These are phyloP conservation scores for Lepeophtheirus salmonis DNA, from an alignment of 1,140 invertebrate species.

Conservation along the genomic window DNA sequence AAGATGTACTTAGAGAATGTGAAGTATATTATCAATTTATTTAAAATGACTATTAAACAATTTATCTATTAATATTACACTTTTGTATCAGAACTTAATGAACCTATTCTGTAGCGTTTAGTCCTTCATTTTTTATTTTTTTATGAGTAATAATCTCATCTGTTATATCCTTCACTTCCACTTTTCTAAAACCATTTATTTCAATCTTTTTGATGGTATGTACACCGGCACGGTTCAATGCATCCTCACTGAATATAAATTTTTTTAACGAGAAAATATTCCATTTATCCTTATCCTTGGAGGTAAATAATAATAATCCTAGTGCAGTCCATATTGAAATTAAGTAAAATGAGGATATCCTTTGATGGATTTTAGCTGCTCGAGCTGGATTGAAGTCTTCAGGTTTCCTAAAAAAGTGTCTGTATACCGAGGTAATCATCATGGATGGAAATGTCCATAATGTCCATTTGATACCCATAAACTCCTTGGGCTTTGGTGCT, in stretches of 20 bases:
- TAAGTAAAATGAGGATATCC: background rate
- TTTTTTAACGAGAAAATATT: background rate
- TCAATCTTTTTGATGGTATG: background rate
- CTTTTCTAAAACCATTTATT: background rate
- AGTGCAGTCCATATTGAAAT: background rate
- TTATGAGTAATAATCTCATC: background rate
- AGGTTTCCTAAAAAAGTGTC: background rate
- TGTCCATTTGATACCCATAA: background rate
- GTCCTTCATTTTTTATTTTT: background rate
- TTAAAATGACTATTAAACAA: no score
- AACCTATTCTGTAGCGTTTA: no score
- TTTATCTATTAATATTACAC: no score
- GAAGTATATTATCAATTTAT: no score
- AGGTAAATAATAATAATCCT: background rate
- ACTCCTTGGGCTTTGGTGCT: background rate
- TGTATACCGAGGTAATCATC: background rate
- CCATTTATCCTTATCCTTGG: background rate
- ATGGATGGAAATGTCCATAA: background rate
- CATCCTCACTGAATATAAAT: background rate
- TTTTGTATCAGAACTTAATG: no score
- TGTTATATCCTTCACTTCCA: background rate
- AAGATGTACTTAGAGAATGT: no score
- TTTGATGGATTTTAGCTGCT: background rate
- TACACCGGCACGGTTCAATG: background rate
- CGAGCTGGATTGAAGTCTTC: background rate